Percentiles rank a stretch among this genome's conserved stretches.
Evolutionary conservation across 2,797 vertebrate species (phyloP).

Genomic region (Melanotaenia maccullochi): DNA sequence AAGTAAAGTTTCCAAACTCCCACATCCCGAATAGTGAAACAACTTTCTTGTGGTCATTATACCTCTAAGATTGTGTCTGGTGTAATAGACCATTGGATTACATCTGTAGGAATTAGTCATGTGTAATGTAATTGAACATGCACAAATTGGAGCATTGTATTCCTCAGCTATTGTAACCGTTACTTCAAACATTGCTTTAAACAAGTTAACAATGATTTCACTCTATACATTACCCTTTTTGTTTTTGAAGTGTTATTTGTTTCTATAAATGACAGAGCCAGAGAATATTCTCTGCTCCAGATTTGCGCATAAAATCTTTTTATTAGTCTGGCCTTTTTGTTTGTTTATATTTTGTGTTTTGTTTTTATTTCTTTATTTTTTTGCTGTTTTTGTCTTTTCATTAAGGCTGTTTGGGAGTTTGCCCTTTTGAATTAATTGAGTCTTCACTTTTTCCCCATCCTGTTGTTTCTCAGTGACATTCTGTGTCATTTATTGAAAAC

Average conservation of each 20-base stretch:
- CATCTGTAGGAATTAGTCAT: background rate
- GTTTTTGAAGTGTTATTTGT: background rate
- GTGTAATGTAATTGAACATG: background rate
- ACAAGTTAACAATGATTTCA: background rate
- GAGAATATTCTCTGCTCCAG: background rate
- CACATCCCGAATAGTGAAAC: constrained; percentile 5
- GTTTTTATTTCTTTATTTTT: no score
- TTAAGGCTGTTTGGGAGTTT: background rate
- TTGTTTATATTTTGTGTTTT: no score
- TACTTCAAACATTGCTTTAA: background rate
- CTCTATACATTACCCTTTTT: background rate
- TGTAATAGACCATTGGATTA: background rate
- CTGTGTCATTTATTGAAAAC: constrained; percentile 12
- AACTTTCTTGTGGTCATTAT: constrained; percentile 14
- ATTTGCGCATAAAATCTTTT: background rate
- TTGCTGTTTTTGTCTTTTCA: background rate
- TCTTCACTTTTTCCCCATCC: no score
- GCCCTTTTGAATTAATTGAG: background rate
- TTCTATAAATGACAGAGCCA: background rate
- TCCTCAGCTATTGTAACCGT: background rate
- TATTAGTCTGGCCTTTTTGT: background rate
- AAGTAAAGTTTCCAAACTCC: background rate
- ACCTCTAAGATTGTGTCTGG: background rate
- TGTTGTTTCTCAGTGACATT: background rate
- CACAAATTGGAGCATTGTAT: background rate